phyloP scores from a whole-genome alignment of 2,888 invertebrate genomes.

The Lasius fuliginosus region DNA sequence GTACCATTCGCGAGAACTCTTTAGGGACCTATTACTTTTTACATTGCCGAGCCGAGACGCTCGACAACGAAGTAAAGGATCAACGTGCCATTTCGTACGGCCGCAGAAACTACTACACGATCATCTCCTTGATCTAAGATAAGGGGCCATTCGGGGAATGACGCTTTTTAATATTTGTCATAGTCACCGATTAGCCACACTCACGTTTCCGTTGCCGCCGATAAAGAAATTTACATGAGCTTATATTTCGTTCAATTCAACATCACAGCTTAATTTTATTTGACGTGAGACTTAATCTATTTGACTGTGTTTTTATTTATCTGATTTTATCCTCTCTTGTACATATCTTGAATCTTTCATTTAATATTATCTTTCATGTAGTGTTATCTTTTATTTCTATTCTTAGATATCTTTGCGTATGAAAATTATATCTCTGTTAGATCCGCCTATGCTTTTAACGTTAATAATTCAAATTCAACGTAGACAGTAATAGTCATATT shows the following conservation, averaged over 20 bases:
- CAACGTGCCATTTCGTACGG: constrained; percentile 50
- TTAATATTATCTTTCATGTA: constrained; percentile 14
- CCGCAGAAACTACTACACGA: constrained; percentile 48
- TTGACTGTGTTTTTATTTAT: neutral
- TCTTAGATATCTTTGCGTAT: neutral
- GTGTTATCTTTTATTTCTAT: constrained; percentile 12
- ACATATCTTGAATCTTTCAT: constrained; percentile 1
- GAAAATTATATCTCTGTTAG: neutral
- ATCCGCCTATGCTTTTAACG: constrained; percentile 32
- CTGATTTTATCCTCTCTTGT: neutral
- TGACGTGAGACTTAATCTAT: neutral
- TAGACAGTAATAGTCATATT: constrained; percentile 20
- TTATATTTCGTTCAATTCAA: constrained; percentile 13
- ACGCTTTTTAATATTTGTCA: constrained; percentile 65
- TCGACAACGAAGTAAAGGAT: constrained; percentile 35
- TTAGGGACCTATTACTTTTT: constrained; percentile 58
- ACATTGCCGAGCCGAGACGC: constrained; percentile 33
- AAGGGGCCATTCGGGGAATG: constrained; percentile 49
- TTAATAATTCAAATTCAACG: constrained; percentile 29
- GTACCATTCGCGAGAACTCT: constrained; percentile 47
- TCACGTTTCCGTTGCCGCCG: constrained; percentile 47
- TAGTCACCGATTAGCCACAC: constrained; percentile 64
- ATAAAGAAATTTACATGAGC: constrained; percentile 52
- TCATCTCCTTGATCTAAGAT: constrained; percentile 47
- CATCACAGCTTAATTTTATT: constrained; percentile 25